phyloP scores from a whole-genome alignment of 2,888 invertebrate species.

The Melipona beecheii region DNA sequence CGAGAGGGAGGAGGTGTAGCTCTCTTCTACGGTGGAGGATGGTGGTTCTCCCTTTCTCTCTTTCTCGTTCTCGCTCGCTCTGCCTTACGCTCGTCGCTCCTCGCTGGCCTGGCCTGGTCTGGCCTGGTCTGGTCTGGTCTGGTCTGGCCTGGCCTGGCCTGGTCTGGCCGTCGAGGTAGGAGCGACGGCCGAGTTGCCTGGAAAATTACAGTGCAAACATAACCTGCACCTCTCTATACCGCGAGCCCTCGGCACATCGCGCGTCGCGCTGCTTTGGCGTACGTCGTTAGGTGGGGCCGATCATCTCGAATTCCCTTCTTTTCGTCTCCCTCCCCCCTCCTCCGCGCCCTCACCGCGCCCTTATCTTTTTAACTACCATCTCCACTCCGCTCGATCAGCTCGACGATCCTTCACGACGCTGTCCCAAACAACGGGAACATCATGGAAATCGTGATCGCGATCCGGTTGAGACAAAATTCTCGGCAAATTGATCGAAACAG shows the following conservation, averaged over 20 bases:
- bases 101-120: too few relatives aligned
- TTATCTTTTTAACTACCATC: conserved; percentile 11
- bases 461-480: not conserved
- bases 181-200: conserved; percentile 66
- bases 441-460: conserved; percentile 16
- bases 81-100: too few relatives aligned
- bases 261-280: conserved; percentile 13
- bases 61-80: not conserved
- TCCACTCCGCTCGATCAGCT: not conserved
- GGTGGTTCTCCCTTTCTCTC: not conserved
- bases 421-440: conserved; percentile 28
- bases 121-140: conserved; percentile 15
- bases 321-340: conserved; percentile 5
- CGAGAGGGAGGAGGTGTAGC: conserved; percentile 51
- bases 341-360: not conserved
- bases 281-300: conserved; percentile 68
- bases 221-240: conserved; percentile 68
- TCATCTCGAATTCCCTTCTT: conserved; percentile 66
- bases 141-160: conserved; percentile 4
- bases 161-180: conserved; percentile 39
- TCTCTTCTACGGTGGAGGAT: conserved; percentile 1
- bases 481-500: not conserved
- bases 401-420: not conserved
- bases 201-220: conserved; percentile 83
- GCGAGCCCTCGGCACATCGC: conserved; percentile 45